Percentiles rank a stretch among this genome's conserved stretches.
Evolutionary conservation across 2,797 vertebrate species (phyloP).

Genomic region (Paedocypris micromegethes): DNA sequence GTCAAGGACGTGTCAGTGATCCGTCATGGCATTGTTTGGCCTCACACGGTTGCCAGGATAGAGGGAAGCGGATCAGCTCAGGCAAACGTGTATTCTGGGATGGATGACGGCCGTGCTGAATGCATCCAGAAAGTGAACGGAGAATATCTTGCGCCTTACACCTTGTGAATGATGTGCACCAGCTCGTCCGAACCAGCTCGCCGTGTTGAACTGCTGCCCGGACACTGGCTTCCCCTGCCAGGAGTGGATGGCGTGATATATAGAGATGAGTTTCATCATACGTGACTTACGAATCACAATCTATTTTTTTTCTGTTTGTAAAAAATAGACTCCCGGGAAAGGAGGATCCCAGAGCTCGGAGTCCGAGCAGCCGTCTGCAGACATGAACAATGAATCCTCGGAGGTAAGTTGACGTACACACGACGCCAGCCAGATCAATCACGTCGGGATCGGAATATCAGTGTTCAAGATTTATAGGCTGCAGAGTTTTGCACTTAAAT

Average conservation of each 20-base stretch:
- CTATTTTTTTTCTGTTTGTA: constrained; percentile 1
- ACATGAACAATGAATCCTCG: constrained; percentile 89
- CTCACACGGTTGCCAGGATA: constrained; percentile 25
- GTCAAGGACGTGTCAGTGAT: constrained; percentile 29
- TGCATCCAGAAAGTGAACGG: not conserved
- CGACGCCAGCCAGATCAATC: no score
- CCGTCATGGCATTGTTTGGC: constrained; percentile 14
- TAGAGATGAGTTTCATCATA: constrained; percentile 21
- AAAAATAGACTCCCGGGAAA: constrained; percentile 87
- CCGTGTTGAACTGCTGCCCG: constrained; percentile 2
- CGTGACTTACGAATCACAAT: constrained; percentile 19
- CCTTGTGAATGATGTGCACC: constrained; percentile 21
- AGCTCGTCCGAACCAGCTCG: constrained; percentile 1
- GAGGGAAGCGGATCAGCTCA: constrained; percentile 17
- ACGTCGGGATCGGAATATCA: no score
- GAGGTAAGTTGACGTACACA: constrained; percentile 73
- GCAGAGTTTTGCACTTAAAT: no score
- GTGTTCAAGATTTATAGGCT: no score
- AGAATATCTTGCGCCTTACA: not conserved
- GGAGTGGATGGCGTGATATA: constrained; percentile 23
- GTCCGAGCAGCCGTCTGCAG: constrained; percentile 85
- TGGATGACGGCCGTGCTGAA: constrained; percentile 8
- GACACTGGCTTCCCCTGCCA: constrained; percentile 17
- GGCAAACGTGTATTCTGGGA: constrained; percentile 1
- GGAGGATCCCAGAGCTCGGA: constrained; percentile 91